Conservation (phyloP, 1,140 invertebrate genomes). For the Macrostomum lignano region DNA sequence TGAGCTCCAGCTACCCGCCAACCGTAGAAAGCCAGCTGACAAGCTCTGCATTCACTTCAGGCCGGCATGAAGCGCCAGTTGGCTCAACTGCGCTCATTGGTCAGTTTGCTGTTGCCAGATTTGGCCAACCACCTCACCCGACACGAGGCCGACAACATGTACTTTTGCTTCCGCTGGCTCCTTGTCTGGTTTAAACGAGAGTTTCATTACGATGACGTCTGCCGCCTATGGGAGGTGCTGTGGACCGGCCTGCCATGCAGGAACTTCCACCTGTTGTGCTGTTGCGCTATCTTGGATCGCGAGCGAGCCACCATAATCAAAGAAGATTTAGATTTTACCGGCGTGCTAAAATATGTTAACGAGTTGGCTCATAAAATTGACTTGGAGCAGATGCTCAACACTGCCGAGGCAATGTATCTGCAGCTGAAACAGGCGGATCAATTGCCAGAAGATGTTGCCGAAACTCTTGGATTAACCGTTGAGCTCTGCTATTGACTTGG, state of each 20-base stretch:
- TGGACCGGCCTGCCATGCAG: constrained; percentile 67
- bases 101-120: constrained; percentile 49
- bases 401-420: no score
- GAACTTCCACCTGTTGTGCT: constrained; percentile 70
- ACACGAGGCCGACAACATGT: constrained; percentile 85
- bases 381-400: no score
- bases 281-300: constrained; percentile 57
- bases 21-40: no score
- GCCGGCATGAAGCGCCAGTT: constrained; percentile 67
- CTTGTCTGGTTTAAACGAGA: constrained; percentile 37
- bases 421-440: no score
- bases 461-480: no score
- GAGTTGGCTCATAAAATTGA: no score
- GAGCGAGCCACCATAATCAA: constrained; percentile 57
- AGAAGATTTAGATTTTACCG: constrained; percentile 66
- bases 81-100: constrained; percentile 46
- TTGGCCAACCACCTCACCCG: constrained; percentile 50
- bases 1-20: no score
- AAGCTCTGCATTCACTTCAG: no score
- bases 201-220: constrained; percentile 33
- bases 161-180: constrained; percentile 74
- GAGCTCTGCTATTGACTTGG: no score
- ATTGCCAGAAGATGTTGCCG: no score
- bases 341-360: constrained; percentile 83
- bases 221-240: constrained; percentile 35